Percentiles rank a stretch among this genome's conserved stretches.
These are phyloP conservation scores for Tokudaia muenninki DNA, from an alignment of 2,797 vertebrate genomes.

Conservation along the genomic window DNA sequence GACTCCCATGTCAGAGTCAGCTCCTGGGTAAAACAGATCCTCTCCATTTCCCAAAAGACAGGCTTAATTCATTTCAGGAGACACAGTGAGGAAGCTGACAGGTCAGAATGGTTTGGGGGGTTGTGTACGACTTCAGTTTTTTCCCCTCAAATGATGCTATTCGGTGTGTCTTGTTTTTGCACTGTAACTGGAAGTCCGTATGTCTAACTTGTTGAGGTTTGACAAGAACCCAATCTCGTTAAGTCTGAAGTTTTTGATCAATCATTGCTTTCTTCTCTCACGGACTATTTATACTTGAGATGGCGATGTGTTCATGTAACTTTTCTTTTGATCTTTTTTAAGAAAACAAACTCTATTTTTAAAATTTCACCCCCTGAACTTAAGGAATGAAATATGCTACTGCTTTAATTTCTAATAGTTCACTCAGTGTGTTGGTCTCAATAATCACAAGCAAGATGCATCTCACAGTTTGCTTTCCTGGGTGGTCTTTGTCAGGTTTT, in stretches of 20 bases:
- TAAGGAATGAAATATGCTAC: not conserved
- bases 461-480: not conserved
- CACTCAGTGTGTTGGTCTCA: not conserved
- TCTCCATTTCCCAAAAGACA: not conserved
- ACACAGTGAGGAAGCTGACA: not conserved
- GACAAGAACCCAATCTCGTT: not conserved
- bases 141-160: not conserved
- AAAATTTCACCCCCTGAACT: not conserved
- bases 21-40: not conserved
- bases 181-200: not conserved
- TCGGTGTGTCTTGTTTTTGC: not conserved
- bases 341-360: not conserved
- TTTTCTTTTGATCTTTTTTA: constrained; percentile 38
- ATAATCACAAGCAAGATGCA: not conserved
- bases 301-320: not conserved
- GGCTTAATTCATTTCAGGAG: not conserved
- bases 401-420: not conserved
- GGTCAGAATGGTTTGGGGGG: not conserved
- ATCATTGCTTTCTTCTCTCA: not conserved
- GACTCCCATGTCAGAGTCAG: not conserved
- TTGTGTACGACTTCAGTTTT: not conserved
- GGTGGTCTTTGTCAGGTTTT: not conserved
- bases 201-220: not conserved
- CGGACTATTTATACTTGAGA: constrained; percentile 2
- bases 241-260: constrained; percentile 7